phyloP scores from a whole-genome alignment of 2,113 vertebrate genomes.

The Mandrillus leucophaeus region DNA sequence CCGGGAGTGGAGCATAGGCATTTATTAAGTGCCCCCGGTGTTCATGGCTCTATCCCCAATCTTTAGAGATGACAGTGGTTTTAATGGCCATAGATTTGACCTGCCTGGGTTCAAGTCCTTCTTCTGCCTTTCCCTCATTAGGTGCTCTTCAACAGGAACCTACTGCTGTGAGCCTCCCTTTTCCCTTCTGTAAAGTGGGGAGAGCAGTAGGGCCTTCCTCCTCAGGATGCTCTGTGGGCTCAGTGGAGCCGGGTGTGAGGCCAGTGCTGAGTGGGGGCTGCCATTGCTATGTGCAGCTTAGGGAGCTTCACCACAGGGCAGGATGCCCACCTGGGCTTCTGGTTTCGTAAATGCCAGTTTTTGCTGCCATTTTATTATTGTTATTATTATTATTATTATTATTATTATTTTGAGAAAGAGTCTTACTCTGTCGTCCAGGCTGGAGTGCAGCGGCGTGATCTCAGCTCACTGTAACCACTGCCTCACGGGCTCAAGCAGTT shows the following conservation, averaged over 20 bases:
- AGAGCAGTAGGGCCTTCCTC: background rate
- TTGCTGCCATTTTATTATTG: background rate
- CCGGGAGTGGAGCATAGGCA: background rate
- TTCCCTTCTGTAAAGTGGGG: background rate
- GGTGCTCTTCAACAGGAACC: background rate
- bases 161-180: background rate
- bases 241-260: background rate
- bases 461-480: no score
- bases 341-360: background rate
- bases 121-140: background rate
- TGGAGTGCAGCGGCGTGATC: no score
- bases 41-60: background rate
- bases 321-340: background rate
- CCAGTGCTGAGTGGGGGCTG: background rate
- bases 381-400: no score
- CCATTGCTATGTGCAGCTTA: background rate
- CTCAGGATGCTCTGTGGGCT: no score
- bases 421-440: no score
- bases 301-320: background rate
- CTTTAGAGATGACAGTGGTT: background rate
- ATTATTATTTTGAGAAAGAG: no score
- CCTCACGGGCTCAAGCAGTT: no score
- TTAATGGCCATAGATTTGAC: background rate
- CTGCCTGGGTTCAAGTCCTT: background rate
- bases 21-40: background rate